Conservation (phyloP, 35 echinoderm and acorn worm species). For the Patiria miniata region DNA sequence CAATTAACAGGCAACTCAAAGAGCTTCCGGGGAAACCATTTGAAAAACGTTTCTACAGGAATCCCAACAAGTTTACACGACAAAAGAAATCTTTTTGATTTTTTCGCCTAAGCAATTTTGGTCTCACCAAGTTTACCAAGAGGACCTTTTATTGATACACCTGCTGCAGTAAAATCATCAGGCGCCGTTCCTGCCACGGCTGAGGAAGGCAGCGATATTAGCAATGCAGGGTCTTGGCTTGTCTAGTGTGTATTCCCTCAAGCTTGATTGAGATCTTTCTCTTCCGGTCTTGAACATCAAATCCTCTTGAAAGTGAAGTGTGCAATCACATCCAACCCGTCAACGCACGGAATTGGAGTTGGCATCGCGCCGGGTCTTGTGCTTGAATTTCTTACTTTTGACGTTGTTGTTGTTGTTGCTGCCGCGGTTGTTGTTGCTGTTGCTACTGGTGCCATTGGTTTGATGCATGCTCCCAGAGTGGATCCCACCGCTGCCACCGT, state of each 20-base stretch:
- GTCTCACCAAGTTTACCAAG: too few relatives aligned
- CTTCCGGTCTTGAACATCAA: background rate
- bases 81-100: too few relatives aligned
- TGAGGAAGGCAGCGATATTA: too few relatives aligned
- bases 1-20: background rate
- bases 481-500: constrained; percentile 30
- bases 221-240: too few relatives aligned
- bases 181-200: too few relatives aligned
- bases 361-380: constrained; percentile 60
- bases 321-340: background rate
- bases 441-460: constrained; percentile 17
- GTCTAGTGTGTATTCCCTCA: too few relatives aligned
- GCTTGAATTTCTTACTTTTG: constrained; percentile 56
- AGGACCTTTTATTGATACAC: too few relatives aligned
- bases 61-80: too few relatives aligned
- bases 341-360: constrained; percentile 12
- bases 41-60: too few relatives aligned
- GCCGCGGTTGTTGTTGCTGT: constrained; percentile 47
- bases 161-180: too few relatives aligned
- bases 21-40: background rate
- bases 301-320: background rate
- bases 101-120: too few relatives aligned
- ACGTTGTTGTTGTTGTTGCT: constrained; percentile 58
- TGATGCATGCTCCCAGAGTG: background rate
- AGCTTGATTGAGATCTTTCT: too few relatives aligned